Base-by-base conservation (phyloP, 2,888 invertebrate genomes). In the Pharmacophagus antenor region DNA sequence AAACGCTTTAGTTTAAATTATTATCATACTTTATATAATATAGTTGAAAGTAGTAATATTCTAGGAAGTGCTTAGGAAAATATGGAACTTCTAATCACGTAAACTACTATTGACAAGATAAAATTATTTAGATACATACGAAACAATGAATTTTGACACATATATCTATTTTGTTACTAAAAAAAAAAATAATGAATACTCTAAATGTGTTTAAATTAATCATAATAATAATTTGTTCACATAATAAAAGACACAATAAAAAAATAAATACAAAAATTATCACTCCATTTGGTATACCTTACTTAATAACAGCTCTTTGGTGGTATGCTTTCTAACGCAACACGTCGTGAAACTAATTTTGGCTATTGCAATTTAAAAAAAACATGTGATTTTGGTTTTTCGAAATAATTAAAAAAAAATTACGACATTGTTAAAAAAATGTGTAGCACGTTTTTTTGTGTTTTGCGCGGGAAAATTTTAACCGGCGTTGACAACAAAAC, bases 261-360 rank as follows among this genome's bases (percentile, higher is more conserved):
- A 53, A 60, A 55, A 59, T 59, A 59, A 55, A 59, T 55, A 55
- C 50, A n/a, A 49, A 6, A 18, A 44, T 50, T 37, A 55, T 54
- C 21, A 58, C 37, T 52, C n/a, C 37, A 10, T 49, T 4, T 31
- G 47, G 27, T 17, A 49, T 20, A 41, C 48, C 49, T 54, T 54
- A 54, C 12, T 18, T n/a, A 37, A 15, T 42, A 58, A 55, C 25
- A 12, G n/a, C 55, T 55, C 31, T 50, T 44, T 55, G 55, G 44
- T 46, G 50, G 44, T n/a, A 44, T 25, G 41, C 22, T 54, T 59
- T 20, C 10, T 20, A 59, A 59, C 49, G 54, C 54, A 54, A 54
- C 53, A 53, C 37, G 52, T 42, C 41, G 31, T 31, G 21, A 50
- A 51, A 46, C 37, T 44, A 23, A 27, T 42, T 25, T 27, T 41